These are phyloP conservation scores for Pseudomyrmex cubaensis DNA, from an alignment of 1,140 invertebrate species.

Conservation along the genomic window DNA sequence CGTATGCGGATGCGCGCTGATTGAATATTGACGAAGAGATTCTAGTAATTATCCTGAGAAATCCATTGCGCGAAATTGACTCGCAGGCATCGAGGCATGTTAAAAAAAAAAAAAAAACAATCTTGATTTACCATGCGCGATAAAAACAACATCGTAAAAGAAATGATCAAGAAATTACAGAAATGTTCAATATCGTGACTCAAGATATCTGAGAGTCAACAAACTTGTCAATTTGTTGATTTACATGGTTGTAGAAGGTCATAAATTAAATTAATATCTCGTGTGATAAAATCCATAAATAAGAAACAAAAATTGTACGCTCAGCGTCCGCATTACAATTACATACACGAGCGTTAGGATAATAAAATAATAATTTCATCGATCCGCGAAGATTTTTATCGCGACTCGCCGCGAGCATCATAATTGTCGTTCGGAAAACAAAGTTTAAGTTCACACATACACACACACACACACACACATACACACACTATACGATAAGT, in stretches of 20 bases:
- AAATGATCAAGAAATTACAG: neutral
- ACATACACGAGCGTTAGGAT: neutral
- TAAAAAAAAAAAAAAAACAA: neutral
- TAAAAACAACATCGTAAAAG: neutral
- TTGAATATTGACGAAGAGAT: constrained; percentile 54
- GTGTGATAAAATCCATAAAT: neutral
- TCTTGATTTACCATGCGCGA: neutral
- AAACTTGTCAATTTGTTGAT: neutral
- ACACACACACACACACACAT: too few species aligned
- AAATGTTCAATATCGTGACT: neutral
- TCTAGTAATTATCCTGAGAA: constrained; percentile 44
- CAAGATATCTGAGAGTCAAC: neutral
- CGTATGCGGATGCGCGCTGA: constrained; percentile 35
- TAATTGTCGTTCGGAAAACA: constrained; percentile 36
- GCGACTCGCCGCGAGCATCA: neutral
- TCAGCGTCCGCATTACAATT: neutral
- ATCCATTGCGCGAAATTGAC: constrained; percentile 22
- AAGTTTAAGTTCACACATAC: constrained; percentile 34
- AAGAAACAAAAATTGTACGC: neutral
- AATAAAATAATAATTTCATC: constrained; percentile 27
- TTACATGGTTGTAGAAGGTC: too few species aligned
- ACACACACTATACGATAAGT: constrained; percentile 31
- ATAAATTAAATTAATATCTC: constrained; percentile 11
- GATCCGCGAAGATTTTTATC: constrained; percentile 31
- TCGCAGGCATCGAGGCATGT: neutral